Percentiles rank a stretch among this genome's conserved stretches.
Evolutionary conservation across 1,140 invertebrate genomes (phyloP).

Genomic region (Drosophila tsacasi): DNA sequence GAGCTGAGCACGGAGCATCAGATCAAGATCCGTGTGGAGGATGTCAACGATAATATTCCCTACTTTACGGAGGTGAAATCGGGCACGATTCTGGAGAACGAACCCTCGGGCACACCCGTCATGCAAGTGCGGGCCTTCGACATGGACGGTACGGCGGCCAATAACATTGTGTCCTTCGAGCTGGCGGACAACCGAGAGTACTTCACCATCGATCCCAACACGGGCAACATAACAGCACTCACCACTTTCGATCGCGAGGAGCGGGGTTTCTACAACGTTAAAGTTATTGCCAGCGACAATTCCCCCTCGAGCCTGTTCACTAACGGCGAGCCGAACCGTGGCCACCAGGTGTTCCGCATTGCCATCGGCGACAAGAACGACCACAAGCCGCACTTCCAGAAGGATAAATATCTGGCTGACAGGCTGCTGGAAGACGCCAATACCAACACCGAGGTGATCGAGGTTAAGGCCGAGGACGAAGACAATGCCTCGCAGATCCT

Average conservation of each 20-base stretch:
- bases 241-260: constrained; percentile 93
- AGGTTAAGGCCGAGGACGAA: constrained; percentile 92
- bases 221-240: constrained; percentile 93
- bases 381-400: constrained; percentile 92
- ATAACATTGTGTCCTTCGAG: constrained; percentile 93
- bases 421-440: constrained; percentile 93
- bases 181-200: constrained; percentile 89
- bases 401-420: constrained; percentile 90
- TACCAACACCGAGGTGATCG: constrained; percentile 91
- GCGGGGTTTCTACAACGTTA: constrained; percentile 92
- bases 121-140: constrained; percentile 95
- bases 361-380: constrained; percentile 97
- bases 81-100: constrained; percentile 93
- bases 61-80: constrained; percentile 91
- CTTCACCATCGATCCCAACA: constrained; percentile 92
- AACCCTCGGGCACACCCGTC: constrained; percentile 91
- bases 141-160: constrained; percentile 92
- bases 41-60: constrained; percentile 96
- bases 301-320: constrained; percentile 91
- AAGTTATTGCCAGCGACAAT: constrained; percentile 94
- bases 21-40: constrained; percentile 91
- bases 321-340: constrained; percentile 89
- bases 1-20: constrained; percentile 91
- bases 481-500: constrained; percentile 93
- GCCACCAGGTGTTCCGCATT: constrained; percentile 92